phyloP scores from a whole-genome alignment of 2,797 vertebrate species.

The Argentina silus region DNA sequence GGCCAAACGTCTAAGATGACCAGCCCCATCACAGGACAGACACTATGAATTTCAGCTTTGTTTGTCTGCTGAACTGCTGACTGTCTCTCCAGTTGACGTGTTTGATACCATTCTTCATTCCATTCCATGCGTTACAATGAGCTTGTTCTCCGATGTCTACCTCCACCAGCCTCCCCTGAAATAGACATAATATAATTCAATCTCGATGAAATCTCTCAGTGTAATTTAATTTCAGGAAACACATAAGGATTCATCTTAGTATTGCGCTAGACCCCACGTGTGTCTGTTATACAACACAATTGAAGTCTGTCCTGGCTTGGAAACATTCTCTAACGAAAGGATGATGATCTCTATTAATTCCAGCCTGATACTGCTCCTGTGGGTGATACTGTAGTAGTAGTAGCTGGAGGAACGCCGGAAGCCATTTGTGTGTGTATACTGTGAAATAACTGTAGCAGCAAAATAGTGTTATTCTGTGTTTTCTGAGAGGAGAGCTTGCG shows the following conservation, averaged over 20 bases:
- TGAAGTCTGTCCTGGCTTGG: background rate
- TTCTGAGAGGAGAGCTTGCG: no score
- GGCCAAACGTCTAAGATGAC: slow-evolving; percentile 14
- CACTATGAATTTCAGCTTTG: slow-evolving; percentile 59
- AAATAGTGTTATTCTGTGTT: no score
- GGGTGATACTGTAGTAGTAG: background rate
- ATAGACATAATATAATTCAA: slow-evolving; percentile 15
- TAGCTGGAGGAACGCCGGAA: background rate
- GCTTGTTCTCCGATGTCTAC: no score
- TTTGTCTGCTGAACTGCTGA: slow-evolving; percentile 38
- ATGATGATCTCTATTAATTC: no score
- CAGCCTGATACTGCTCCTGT: background rate
- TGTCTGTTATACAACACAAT: slow-evolving; percentile 23
- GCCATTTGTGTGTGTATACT: no score
- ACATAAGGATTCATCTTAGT: slow-evolving; percentile 10
- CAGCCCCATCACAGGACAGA: slow-evolving; percentile 43
- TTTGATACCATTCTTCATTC: background rate
- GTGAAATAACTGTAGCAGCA: no score
- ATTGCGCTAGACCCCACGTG: slow-evolving; percentile 21
- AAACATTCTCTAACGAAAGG: background rate
- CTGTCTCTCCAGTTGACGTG: slow-evolving; percentile 31
- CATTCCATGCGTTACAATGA: no score
- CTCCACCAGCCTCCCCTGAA: no score
- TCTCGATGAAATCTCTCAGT: slow-evolving; percentile 23
- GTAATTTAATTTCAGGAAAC: slow-evolving; percentile 16